Percentiles rank a stretch among this genome's conserved stretches.
Evolutionary conservation across 2,797 vertebrate species (phyloP).

Genomic region (Argya squamiceps): DNA sequence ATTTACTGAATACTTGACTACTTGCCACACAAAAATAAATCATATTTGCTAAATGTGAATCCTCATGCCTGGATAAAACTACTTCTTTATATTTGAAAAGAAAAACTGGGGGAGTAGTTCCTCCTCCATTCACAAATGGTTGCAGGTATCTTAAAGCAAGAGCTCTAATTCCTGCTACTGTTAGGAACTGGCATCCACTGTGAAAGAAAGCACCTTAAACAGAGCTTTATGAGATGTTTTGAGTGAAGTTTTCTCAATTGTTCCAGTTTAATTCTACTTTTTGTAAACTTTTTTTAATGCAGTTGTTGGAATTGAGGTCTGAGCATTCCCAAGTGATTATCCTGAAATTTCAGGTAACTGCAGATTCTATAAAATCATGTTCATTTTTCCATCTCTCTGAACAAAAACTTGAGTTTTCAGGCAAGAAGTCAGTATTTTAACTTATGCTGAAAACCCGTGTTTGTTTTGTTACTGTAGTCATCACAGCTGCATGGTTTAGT

Average conservation of each 20-base stretch:
- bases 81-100: not conserved
- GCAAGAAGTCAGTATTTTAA: not conserved
- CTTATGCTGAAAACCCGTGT: accelerated
- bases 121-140: not conserved
- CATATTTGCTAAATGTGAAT: not conserved
- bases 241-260: not conserved
- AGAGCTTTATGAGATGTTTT: not conserved
- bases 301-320: not conserved
- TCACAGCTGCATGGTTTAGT: not conserved
- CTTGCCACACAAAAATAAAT: not conserved
- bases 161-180: not conserved
- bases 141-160: not conserved
- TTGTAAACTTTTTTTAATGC: not conserved
- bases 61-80: not conserved
- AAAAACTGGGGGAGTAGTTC: not conserved
- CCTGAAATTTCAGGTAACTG: not conserved
- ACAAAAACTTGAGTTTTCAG: not conserved
- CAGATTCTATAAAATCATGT: not conserved
- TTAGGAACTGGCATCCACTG: not conserved
- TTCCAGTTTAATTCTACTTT: not conserved
- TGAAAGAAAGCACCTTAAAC: not conserved
- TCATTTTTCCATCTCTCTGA: not conserved
- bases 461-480: accelerated
- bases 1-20: not conserved
- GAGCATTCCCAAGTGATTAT: not conserved